A percentile compares a stretch with the other conserved stretches of the same genome.
These are phyloP conservation scores for Lepidocolaptes lacrymiger DNA, from an alignment of 2,797 vertebrate genomes.

Conservation along the genomic window DNA sequence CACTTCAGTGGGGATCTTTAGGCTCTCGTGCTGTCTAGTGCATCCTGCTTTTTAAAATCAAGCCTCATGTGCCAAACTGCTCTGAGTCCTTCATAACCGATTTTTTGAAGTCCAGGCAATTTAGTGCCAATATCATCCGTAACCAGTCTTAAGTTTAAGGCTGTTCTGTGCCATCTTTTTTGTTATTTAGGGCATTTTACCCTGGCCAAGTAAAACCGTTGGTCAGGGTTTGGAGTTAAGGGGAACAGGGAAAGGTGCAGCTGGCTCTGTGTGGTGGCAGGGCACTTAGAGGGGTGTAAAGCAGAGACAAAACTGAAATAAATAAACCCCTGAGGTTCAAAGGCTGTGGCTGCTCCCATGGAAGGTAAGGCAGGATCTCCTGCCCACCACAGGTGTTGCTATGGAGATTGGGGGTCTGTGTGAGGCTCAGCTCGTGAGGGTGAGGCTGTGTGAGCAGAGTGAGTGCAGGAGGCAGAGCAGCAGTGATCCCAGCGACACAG, in stretches of 20 bases:
- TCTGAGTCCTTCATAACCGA: conserved; percentile 21
- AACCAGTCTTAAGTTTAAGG: conserved; percentile 47
- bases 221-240: background rate
- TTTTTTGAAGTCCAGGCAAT: conserved; percentile 30
- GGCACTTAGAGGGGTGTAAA: background rate
- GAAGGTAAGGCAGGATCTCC: conserved; percentile 43
- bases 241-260: background rate
- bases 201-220: background rate
- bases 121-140: conserved; percentile 5
- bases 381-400: conserved; percentile 64
- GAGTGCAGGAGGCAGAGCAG: conserved; percentile 29
- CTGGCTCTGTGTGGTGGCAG: background rate
- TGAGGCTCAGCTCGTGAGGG: conserved; percentile 52
- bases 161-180: conserved; percentile 17
- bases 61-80: conserved; percentile 9
- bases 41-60: background rate
- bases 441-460: conserved; percentile 54
- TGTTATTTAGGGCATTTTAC: conserved; percentile 12
- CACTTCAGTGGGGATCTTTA: conserved; percentile 54
- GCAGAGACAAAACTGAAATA: background rate
- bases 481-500: background rate
- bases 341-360: background rate
- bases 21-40: conserved; percentile 30
- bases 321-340: background rate
- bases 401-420: conserved; percentile 62